Conservation (phyloP, 2,888 invertebrate species). For the Frankliniella fusca region DNA sequence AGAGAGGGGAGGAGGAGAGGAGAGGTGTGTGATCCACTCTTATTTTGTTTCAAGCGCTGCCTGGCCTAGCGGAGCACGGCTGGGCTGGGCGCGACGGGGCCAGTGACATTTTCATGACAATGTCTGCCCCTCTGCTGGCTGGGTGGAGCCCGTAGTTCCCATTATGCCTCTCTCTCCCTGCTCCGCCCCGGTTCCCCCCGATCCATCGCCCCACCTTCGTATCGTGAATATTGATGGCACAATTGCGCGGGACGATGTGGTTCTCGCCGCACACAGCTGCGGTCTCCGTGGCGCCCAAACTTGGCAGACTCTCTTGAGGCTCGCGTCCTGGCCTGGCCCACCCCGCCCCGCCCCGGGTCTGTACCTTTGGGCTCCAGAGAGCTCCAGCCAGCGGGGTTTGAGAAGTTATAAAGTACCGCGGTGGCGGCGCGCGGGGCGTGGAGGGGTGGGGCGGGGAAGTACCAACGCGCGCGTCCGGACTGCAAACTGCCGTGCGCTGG, state of each 20-base stretch:
- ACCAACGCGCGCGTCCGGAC: too few species aligned
- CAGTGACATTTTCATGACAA: not conserved
- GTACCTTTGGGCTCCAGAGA: not conserved
- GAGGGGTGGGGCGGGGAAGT: too few species aligned
- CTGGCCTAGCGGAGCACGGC: not conserved
- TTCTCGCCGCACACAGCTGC: not conserved
- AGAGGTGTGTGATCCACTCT: not conserved
- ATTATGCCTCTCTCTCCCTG: not conserved
- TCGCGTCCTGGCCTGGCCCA: too few species aligned
- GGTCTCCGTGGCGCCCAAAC: not conserved
- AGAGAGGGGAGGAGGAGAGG: not conserved
- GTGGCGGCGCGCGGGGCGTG: too few species aligned
- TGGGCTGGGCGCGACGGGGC: not conserved
- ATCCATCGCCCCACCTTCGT: not conserved
- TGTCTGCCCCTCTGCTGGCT: not conserved
- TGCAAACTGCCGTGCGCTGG: too few species aligned
- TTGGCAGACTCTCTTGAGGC: not conserved
- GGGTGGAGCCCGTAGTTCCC: not conserved
- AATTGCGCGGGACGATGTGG: not conserved
- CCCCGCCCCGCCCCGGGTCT: not conserved
- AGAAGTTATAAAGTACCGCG: too few species aligned
- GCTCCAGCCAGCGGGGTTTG: too few species aligned
- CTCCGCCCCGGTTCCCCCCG: too few species aligned
- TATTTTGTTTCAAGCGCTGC: not conserved
- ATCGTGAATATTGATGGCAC: not conserved